Evolutionary conservation across 2,888 invertebrate genomes (phyloP), one percentile per base, ranked within the genome.

Genomic region (Malthinus flaveolus): DNA sequence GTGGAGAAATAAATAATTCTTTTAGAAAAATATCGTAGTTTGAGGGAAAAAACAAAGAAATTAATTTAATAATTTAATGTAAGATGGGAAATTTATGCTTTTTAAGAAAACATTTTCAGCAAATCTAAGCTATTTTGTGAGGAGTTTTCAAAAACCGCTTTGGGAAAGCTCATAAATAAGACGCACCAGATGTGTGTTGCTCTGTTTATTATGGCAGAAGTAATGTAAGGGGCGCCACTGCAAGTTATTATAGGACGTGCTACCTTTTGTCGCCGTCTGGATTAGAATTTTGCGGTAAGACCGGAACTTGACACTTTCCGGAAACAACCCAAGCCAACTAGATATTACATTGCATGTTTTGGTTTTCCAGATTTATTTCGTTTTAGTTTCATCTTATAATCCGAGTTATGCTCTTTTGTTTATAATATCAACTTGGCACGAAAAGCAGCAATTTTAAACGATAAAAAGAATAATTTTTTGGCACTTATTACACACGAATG

Each of bases 241-340:
- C 56, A 56, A 61, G 60, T 61, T 61, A 61, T 61, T 61, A 61
- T 61, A 53, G 56, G 39, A 59, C 58, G 62, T 62, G 57, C 54
- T 59, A 56, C 57, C 56, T 58, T 56, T 57, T 62, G 56, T 62
- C 57, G 62, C 59, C 61, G 60, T 51, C 58, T 57, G 57, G 67
- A 68, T 68, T 68, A 68, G 65, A 67, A 67, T 68, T 67, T 62
- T 61, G 63, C 57, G 61, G 64, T 61, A 61, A 66, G 57, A 63
- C 68, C 65, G 66, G 68, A 68, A 68, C 64, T 63, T 62, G 66
- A 66, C 68, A 66, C 63, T 62, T 65, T 60, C 67, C 66, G 66
- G 66, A 66, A 67, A 59, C 63, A 54, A 45, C 60, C 36, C 48
- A 48, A 45, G 51, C 49, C 63, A 61, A 64, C 56, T 67, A 62